Percentiles rank a stretch among this genome's conserved stretches.
Evolutionary conservation across 2,888 invertebrate species (phyloP).

Genomic region (Aleiodes leptofemur): DNA sequence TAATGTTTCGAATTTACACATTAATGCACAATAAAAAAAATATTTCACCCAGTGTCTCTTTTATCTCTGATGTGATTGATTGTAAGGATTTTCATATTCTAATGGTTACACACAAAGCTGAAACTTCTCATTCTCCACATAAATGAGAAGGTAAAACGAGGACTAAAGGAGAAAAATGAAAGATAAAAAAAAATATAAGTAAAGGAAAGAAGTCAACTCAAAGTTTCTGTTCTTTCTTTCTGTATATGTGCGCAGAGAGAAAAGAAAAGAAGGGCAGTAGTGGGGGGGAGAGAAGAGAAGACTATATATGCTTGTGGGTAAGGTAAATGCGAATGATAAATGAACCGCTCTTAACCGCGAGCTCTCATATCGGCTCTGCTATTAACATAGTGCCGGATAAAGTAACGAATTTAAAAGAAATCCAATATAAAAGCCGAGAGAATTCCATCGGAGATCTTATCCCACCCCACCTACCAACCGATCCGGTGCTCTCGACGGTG

Average conservation of each 20-base stretch:
- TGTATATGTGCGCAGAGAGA: neutral
- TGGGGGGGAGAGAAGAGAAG: conserved; percentile 55
- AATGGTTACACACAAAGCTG: conserved; percentile 10
- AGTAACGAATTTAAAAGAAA: conserved; percentile 75
- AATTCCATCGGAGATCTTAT: conserved; percentile 75
- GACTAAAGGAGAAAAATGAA: conserved; percentile 12
- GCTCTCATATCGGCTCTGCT: conserved; percentile 72
- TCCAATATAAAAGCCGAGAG: conserved; percentile 74
- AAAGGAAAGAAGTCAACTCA: conserved; percentile 31
- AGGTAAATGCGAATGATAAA: conserved; percentile 68
- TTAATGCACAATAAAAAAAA: neutral
- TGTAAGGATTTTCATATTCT: neutral
- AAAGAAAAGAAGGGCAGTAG: conserved; percentile 27
- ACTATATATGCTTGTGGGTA: conserved; percentile 48
- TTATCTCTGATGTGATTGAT: conserved; percentile 5
- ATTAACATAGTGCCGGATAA: conserved; percentile 74
- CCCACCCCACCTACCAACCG: conserved; percentile 53
- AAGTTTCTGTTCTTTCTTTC: conserved; percentile 11
- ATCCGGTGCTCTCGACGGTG: conserved; percentile 66
- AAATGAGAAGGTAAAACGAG: conserved; percentile 3
- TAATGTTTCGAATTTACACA: neutral
- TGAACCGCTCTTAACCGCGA: conserved; percentile 72
- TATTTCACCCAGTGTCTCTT: neutral
- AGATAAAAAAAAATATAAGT: conserved; percentile 18
- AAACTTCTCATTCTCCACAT: conserved; percentile 20